A percentile compares a stretch with the other conserved stretches of the same genome.
Evolutionary conservation across 1,140 invertebrate species (phyloP).

Genomic region (honey bee (Apis mellifera)): Amel_HAv3.1 CM009943.2:10002501-10003000

Average conservation of each 20-base stretch:
- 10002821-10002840: constrained; percentile 77
- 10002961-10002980: constrained; percentile 36
- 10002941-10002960: constrained; percentile 44
- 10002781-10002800: constrained; percentile 81
- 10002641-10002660: constrained; percentile 97
- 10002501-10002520: no score
- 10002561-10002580: no score
- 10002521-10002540: no score
- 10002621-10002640: constrained; percentile 93
- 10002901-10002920: constrained; percentile 42
- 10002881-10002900: constrained; percentile 45
- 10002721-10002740: constrained; percentile 99
- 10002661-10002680: constrained; percentile 96
- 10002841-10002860: constrained; percentile 52
- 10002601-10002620: background rate
- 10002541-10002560: no score
- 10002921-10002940: constrained; percentile 22
- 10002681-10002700: constrained; percentile 98
- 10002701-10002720: constrained; percentile 98
- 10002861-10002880: constrained; percentile 49
- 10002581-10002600: background rate
- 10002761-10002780: constrained; percentile 90
- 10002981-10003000: constrained; percentile 34
- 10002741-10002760: constrained; percentile 97
- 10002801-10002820: constrained; percentile 65